Percentiles rank a stretch among this genome's conserved stretches.
Evolutionary conservation across 1,140 invertebrate species (phyloP).

Genomic region (Lepidostoma basale): DNA sequence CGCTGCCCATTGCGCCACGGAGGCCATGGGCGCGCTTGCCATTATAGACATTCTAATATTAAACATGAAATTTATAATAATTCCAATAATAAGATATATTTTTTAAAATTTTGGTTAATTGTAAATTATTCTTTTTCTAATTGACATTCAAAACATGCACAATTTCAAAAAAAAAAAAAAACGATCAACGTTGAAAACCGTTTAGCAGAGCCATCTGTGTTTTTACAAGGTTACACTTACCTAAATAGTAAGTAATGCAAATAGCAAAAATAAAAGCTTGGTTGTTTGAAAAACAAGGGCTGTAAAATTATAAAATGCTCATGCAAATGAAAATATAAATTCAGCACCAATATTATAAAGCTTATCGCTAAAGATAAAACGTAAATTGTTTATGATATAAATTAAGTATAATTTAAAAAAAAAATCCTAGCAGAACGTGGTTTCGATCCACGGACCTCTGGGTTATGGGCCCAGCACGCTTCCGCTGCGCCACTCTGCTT

Average conservation of each 20-base stretch:
- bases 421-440: conserved; percentile 82
- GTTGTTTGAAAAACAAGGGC: too few relatives aligned
- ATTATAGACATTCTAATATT: background rate
- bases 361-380: too few relatives aligned
- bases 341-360: too few relatives aligned
- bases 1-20: conserved; percentile 73
- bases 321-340: too few relatives aligned
- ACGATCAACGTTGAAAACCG: background rate
- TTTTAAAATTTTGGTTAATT: background rate
- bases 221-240: too few relatives aligned
- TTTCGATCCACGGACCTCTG: conserved; percentile 97
- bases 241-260: too few relatives aligned
- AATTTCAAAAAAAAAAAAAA: background rate
- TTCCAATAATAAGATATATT: background rate
- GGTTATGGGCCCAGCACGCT: conserved; percentile 91
- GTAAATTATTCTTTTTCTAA: background rate
- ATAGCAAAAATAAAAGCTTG: too few relatives aligned
- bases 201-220: background rate
- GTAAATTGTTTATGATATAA: background rate
- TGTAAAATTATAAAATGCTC: too few relatives aligned
- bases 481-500: conserved; percentile 90
- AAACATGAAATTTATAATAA: too few relatives aligned
- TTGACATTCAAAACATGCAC: background rate
- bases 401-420: conserved; percentile 46
- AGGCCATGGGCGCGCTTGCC: conserved; percentile 52